Evolutionary conservation across 2,797 vertebrate species (phyloP).

Genomic region (Alauda arvensis): DNA sequence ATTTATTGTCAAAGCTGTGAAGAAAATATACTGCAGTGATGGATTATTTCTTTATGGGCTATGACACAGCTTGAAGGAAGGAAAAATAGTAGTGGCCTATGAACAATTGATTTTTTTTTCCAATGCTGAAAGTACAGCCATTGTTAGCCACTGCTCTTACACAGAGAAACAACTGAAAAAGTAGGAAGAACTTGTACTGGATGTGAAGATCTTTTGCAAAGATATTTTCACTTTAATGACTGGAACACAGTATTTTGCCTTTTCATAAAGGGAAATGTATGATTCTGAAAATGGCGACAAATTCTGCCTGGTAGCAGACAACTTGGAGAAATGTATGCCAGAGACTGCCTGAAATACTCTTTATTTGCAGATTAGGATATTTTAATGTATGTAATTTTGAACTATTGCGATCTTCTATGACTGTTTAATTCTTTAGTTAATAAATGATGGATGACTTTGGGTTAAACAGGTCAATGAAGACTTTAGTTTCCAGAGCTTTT

Average conservation of each 20-base stretch:
- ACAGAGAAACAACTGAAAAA: background rate
- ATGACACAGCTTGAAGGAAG: constrained; percentile 22
- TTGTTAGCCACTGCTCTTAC: constrained; percentile 9
- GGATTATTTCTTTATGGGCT: constrained; percentile 25
- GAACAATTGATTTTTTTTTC: constrained; percentile 2
- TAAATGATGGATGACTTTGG: background rate
- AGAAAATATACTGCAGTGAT: constrained; percentile 8
- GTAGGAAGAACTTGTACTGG: background rate
- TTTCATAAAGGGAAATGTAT: background rate
- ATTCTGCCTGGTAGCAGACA: background rate
- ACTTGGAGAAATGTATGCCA: background rate
- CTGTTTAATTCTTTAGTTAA: background rate
- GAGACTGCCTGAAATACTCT: background rate
- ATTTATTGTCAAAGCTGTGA: constrained; percentile 32
- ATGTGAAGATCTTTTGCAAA: constrained; percentile 18
- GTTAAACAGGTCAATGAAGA: background rate
- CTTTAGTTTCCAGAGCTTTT: background rate
- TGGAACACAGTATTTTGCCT: constrained; percentile 10
- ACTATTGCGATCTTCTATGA: background rate
- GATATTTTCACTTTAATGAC: constrained; percentile 24
- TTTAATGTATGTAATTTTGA: background rate
- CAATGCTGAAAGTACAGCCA: background rate
- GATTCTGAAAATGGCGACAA: background rate
- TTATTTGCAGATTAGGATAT: background rate
- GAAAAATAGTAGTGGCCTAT: background rate